Evolutionary conservation across 2,113 vertebrate genomes (phyloP), one percentile per base, ranked within the genome.

Genomic region (Helogale parvula): DNA sequence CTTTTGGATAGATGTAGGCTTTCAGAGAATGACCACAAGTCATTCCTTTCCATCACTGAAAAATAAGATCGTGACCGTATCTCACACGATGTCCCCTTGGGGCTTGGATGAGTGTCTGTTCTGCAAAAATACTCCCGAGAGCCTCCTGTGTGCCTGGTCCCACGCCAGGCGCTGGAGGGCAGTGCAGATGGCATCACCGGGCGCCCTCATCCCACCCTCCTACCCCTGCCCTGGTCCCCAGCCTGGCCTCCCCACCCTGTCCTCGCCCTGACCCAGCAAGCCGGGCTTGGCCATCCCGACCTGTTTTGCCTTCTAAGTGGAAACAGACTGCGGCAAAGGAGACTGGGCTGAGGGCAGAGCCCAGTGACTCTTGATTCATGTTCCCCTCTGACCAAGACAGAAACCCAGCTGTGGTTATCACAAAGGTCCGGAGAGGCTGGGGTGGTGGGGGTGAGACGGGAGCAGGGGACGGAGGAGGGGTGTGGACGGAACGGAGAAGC

Each of bases 331-430:
- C 68, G 79, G 25, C 66, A 69, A 93, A 97, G 95, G 93, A 91
- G 91, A 94, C 41, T 76, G 84, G 79, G 71, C 91, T 96, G 81
- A 33, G 79, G 90, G 80, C 83, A 41, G 96, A 96, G 88, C 93
- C 94, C 77, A 52, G 65, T 88, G 94, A 65, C 93, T 97, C 96
- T 65, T 94, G 66, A 72, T 87, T 85, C 83, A 38, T 41, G 80
- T 25, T 95, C 96, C 95, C 96, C 96, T 54, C 88, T 89, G 97
- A 90, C 97, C 96, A 85, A 89, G 92, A 93, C 94, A 90, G 96
- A 93, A 95, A 94, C 96, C 13, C 94, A 94, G 31, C 95, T 97
- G 95, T 85, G 95, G 88, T 96, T 97, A 96, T 95, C 96, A 80
- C 97, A 95, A 66, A 81, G 69, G 96, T 54, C 66, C 60, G 13